phyloP scores from a whole-genome alignment of 35 echinoderm and acorn worm species.

The Amphiura filiformis region DNA sequence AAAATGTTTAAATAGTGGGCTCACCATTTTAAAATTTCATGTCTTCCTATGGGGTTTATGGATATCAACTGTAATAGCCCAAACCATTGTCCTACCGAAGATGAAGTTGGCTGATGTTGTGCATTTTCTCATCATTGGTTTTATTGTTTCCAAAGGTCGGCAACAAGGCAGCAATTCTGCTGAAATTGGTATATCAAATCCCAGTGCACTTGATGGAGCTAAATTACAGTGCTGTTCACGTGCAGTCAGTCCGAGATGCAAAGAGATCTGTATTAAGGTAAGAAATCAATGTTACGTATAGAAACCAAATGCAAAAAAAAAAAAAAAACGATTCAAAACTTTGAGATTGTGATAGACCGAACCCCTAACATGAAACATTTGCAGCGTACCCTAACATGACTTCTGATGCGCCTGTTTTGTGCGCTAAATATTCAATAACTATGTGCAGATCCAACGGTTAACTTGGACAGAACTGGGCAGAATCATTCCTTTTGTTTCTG shows the following conservation, averaged over 20 bases:
- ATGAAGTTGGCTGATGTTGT: no score
- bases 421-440: no score
- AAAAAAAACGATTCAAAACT: not conserved
- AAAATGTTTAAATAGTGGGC: no score
- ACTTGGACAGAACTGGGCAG: no score
- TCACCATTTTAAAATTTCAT: no score
- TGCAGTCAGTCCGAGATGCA: slow-evolving; percentile 72
- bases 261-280: slow-evolving; percentile 95
- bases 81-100: no score
- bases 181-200: slow-evolving; percentile 11
- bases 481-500: no score
- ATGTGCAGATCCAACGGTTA: no score
- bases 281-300: not conserved
- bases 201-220: slow-evolving; percentile 75
- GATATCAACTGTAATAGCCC: no score
- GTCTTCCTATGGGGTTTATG: no score
- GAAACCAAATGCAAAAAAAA: not conserved
- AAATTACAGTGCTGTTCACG: slow-evolving; percentile 82
- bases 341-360: not conserved
- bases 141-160: not conserved
- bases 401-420: not conserved
- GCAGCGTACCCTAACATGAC: not conserved
- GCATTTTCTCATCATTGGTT: no score
- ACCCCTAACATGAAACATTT: not conserved
- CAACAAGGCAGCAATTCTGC: slow-evolving; percentile 2